A percentile compares a stretch with the other conserved stretches of the same genome.
phyloP scores from a whole-genome alignment of 37 sponge, comb jelly and placozoan species.

The Petrosia ficiformis region DNA sequence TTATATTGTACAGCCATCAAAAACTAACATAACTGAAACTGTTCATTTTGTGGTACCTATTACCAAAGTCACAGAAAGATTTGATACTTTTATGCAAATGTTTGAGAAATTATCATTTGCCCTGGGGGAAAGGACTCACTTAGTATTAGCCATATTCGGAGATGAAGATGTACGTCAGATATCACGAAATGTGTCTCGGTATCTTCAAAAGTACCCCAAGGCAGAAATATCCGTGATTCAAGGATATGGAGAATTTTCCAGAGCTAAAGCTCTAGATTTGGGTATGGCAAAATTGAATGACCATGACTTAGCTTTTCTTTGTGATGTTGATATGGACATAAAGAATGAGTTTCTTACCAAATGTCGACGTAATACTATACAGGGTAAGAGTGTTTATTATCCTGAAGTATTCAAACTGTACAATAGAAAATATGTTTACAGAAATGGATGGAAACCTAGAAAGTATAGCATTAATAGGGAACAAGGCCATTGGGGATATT shows the following conservation, averaged over 20 bases:
- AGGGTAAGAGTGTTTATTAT: conserved; percentile 55
- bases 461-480: conserved; percentile 15
- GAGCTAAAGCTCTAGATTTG: conserved; percentile 40
- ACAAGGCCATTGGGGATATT: conserved; percentile 66
- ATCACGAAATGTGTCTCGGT: neutral
- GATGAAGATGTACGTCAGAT: conserved; percentile 18
- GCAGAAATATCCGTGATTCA: conserved; percentile 21
- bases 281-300: conserved; percentile 26
- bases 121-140: neutral
- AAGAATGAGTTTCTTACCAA: conserved; percentile 26
- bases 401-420: conserved; percentile 68
- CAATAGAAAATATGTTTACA: conserved; percentile 56
- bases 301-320: conserved; percentile 48
- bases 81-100: conserved; percentile 52
- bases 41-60: conserved; percentile 54
- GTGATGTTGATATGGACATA: conserved; percentile 65
- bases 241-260: conserved; percentile 39
- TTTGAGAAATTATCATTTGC: conserved; percentile 46
- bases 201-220: conserved; percentile 24
- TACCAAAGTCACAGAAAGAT: conserved; percentile 37
- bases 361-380: conserved; percentile 47
- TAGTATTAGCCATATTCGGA: conserved; percentile 37
- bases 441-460: neutral
- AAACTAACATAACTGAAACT: neutral
- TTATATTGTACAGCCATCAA: conserved; percentile 17